Evolutionary conservation across 2,888 invertebrate genomes (phyloP), one percentile per base, ranked within the genome.

Genomic region (Tiphia femorata): DNA sequence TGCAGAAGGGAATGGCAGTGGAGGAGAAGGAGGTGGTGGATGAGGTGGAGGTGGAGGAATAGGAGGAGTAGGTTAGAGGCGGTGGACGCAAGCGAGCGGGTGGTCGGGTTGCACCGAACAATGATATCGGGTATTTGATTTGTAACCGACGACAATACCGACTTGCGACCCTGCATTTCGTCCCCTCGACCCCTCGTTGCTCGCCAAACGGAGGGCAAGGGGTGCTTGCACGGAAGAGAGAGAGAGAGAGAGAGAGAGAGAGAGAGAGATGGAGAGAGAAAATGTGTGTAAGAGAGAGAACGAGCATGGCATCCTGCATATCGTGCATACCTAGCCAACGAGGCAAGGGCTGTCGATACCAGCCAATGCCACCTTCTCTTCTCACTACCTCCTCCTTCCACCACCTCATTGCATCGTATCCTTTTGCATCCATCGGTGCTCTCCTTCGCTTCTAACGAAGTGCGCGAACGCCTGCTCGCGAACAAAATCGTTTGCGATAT

Each of bases 101-200:
- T 57, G 64, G 67, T 49, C 61, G 67, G 64, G 69, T 64, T 62
- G 70, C 71, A 67, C 61, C 73, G 79, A 82, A 81, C 82, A 82
- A 82, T 81, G 80, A 82, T 82, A 82, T 82, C 82, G 81, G 80
- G 76, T 81, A 82, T 82, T 82, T 81, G 81, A 82, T 82, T 82
- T 81, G 81, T 78, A 81, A 80, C 79, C 81, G 79, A 80, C 78
- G 81, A 81, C 82, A 81, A 82, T 81, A 81, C 80, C 75, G 73
- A 76, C 78, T 76, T 77, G 75, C 77, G 73, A 72, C 67, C 65
- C 70, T 64, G 70, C 70, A 67, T 70, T 70, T 68, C 70, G 68
- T 66, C 67, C 70, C 56, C 65, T n/a, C n/a, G n/a, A n/a, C n/a
- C n/a, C n/a, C n/a, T n/a, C n/a, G n/a, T n/a, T n/a, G n/a, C n/a